Conservation (phyloP, 1,140 invertebrate species). For the Brachionus koreanus region DNA sequence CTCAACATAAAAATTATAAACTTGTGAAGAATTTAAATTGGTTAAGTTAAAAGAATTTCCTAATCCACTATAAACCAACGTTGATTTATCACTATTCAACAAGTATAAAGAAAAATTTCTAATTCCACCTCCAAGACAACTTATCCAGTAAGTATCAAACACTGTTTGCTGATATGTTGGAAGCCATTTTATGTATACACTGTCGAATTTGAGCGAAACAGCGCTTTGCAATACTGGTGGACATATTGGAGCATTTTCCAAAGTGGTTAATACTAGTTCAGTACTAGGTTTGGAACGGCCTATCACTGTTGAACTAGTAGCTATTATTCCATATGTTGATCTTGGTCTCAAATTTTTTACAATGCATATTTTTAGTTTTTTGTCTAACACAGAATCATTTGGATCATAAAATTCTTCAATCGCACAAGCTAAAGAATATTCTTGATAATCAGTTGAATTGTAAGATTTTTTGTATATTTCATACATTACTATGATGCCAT, state of each 20-base stretch:
- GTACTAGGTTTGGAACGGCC: background rate
- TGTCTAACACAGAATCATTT: background rate
- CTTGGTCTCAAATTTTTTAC: background rate
- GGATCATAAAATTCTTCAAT: slow-evolving; percentile 35
- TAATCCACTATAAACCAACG: background rate
- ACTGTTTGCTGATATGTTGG: background rate
- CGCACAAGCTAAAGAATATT: background rate
- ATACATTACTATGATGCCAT: slow-evolving; percentile 34
- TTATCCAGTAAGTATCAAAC: slow-evolving; percentile 11
- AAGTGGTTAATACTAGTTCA: slow-evolving; percentile 12
- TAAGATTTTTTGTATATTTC: slow-evolving; percentile 16
- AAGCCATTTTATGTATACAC: background rate
- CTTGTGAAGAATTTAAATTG: slow-evolving; percentile 50
- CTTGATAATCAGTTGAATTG: background rate
- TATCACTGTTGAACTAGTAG: slow-evolving; percentile 36
- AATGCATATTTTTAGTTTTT: background rate
- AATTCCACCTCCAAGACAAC: slow-evolving; percentile 11
- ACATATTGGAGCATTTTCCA: slow-evolving; percentile 1
- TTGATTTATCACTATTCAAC: background rate
- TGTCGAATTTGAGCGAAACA: background rate
- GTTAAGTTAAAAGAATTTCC: slow-evolving; percentile 43
- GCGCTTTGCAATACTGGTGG: background rate
- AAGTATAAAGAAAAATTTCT: background rate
- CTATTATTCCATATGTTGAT: background rate
- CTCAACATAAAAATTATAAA: slow-evolving; percentile 51